Conservation (phyloP, 2,113 vertebrate genomes). For the Morone saxatilis region DNA sequence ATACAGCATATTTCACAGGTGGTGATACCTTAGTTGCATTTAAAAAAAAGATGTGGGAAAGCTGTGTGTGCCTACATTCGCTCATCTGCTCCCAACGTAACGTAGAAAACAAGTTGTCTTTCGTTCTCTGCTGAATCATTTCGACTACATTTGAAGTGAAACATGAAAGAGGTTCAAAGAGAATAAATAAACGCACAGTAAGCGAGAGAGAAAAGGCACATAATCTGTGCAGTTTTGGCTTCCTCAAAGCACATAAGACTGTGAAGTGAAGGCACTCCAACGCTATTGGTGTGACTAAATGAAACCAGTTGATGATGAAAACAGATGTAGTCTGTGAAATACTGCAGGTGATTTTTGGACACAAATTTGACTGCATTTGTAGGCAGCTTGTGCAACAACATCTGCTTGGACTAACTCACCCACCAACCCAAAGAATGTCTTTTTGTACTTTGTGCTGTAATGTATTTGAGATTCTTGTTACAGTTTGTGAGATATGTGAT, state of each 20-base stretch:
- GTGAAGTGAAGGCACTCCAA: slow-evolving; percentile 33
- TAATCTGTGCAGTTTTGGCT: slow-evolving; percentile 16
- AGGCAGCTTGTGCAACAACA: slow-evolving; percentile 21
- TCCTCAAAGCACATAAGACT: slow-evolving; percentile 31
- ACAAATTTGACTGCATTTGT: slow-evolving; percentile 13
- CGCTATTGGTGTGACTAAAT: slow-evolving; percentile 30
- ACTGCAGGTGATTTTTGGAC: slow-evolving; percentile 1
- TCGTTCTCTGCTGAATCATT: slow-evolving; percentile 3
- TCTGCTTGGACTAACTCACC: slow-evolving; percentile 47
- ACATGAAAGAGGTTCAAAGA: slow-evolving; percentile 30
- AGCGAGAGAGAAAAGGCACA: not conserved
- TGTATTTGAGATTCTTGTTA: slow-evolving; percentile 63
- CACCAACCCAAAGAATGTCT: slow-evolving; percentile 52
- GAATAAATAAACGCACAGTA: slow-evolving; percentile 1
- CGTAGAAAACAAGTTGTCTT: slow-evolving; percentile 3
- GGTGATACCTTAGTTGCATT: not conserved
- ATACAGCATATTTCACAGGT: not conserved
- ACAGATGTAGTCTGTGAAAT: not conserved
- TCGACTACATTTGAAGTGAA: not conserved
- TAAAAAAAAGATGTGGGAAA: not conserved
- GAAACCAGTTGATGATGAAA: not conserved
- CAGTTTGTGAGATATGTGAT: slow-evolving; percentile 62
- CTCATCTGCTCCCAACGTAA: slow-evolving; percentile 3
- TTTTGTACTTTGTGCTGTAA: slow-evolving; percentile 66
- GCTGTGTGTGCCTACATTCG: not conserved